Percentiles rank a stretch among this genome's conserved stretches.
Evolutionary conservation across 2,113 vertebrate species (phyloP).

Genomic region (Pogona vitticeps): DNA sequence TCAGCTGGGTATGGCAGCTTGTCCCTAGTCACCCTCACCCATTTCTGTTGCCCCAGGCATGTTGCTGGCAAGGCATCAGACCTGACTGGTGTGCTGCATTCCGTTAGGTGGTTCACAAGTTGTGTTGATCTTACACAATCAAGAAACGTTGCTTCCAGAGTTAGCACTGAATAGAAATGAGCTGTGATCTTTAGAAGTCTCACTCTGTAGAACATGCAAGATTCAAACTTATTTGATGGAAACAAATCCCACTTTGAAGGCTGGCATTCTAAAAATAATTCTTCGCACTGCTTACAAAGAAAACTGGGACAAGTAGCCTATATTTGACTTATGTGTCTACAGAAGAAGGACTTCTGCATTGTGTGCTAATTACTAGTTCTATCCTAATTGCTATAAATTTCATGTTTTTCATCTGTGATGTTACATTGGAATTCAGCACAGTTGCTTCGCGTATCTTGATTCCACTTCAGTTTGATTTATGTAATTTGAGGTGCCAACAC

Average conservation of each 20-base stretch:
- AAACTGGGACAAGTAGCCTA: not conserved
- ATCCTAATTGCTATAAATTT: not conserved
- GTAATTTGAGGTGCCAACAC: not conserved
- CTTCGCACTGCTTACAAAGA: not conserved
- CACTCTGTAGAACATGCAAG: too few relatives aligned
- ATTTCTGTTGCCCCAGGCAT: not conserved
- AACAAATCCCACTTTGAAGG: not conserved
- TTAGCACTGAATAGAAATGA: not conserved
- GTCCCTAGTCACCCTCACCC: too few relatives aligned
- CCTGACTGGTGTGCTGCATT: not conserved
- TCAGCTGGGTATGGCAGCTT: not conserved
- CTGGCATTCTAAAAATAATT: not conserved
- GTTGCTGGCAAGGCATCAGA: not conserved
- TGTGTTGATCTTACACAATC: not conserved
- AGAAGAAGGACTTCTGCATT: not conserved
- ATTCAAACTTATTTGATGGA: not conserved
- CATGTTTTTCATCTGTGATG: not conserved
- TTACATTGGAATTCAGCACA: not conserved
- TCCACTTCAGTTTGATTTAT: not conserved
- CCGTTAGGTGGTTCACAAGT: not conserved
- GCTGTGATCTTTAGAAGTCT: too few relatives aligned
- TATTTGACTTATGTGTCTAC: not conserved
- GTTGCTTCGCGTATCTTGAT: not conserved
- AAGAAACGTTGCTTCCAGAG: not conserved
- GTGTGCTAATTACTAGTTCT: not conserved